A percentile compares a stretch with the other conserved stretches of the same genome.
Conservation (phyloP, 2,888 invertebrate species). For the Parnassius orleans region DNA sequence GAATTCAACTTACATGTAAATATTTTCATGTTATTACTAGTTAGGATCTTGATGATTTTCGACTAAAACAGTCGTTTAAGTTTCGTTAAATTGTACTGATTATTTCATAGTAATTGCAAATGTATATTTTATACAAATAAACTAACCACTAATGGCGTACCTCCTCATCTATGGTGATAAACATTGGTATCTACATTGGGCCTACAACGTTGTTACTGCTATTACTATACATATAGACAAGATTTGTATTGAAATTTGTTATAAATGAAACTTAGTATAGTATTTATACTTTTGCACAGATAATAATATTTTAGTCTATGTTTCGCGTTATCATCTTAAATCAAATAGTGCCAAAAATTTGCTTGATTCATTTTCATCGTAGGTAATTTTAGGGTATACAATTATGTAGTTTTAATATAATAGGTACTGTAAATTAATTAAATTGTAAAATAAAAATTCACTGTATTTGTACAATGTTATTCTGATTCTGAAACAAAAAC, state of each 20-base stretch:
- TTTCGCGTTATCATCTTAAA: conserved; percentile 9
- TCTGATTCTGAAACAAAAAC: conserved; percentile 11
- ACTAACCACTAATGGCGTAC: conserved; percentile 59
- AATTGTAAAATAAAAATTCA: conserved; percentile 16
- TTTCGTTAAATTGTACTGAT: conserved; percentile 78
- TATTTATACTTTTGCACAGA: conserved; percentile 27
- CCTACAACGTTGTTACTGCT: conserved; percentile 19
- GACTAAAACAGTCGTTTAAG: conserved; percentile 62
- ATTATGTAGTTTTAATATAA: conserved; percentile 11
- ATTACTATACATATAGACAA: conserved; percentile 21
- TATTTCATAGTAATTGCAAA: conserved; percentile 70
- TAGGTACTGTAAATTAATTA: conserved; percentile 18
- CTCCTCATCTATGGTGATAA: conserved; percentile 70
- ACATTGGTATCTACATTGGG: conserved; percentile 10
- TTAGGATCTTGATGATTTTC: conserved; percentile 52
- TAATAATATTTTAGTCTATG: conserved; percentile 12
- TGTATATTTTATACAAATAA: conserved; percentile 66
- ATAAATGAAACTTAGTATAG: conserved; percentile 9
- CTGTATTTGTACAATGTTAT: conserved; percentile 9
- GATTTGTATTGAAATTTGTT: conserved; percentile 12
- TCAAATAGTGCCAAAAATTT: conserved; percentile 28
- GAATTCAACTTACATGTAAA: conserved; percentile 40
- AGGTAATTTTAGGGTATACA: conserved; percentile 21
- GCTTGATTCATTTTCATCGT: conserved; percentile 22
- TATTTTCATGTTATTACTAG: conserved; percentile 44